A percentile compares a stretch with the other conserved stretches of the same genome.
Conservation (phyloP, 2,797 vertebrate species). For the Chloroceryle amazona region DNA sequence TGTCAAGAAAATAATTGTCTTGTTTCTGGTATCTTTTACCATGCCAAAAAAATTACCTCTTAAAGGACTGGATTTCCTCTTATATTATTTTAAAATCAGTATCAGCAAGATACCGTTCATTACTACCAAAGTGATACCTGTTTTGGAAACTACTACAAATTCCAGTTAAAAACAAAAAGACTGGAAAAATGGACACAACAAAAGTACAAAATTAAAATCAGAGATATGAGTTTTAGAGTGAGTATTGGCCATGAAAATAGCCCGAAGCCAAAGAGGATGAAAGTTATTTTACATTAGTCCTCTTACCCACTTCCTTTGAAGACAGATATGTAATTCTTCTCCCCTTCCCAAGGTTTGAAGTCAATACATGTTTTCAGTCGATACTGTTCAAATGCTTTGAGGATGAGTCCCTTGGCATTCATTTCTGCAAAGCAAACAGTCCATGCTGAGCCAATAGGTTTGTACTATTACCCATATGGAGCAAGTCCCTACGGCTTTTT, state of each 20-base stretch:
- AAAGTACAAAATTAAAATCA: background rate
- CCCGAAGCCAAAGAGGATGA: background rate
- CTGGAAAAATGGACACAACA: background rate
- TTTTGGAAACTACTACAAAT: background rate
- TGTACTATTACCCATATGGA: accelerated
- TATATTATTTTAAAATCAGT: background rate
- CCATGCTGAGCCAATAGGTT: background rate
- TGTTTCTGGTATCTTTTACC: background rate
- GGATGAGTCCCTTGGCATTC: constrained; percentile 93
- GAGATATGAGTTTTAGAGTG: background rate
- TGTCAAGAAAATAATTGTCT: background rate
- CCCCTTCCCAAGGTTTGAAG: constrained; percentile 93
- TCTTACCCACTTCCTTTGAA: constrained; percentile 92
- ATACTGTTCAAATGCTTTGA: constrained; percentile 95
- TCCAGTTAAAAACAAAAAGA: background rate
- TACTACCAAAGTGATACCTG: background rate
- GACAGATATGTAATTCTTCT: constrained; percentile 92
- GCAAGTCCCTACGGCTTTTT: background rate
- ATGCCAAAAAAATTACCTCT: background rate
- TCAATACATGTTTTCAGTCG: constrained; percentile 94
- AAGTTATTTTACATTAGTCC: background rate
- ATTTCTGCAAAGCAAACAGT: constrained; percentile 83
- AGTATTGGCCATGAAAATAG: background rate
- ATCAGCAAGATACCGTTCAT: background rate
- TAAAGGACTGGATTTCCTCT: background rate